phyloP scores from a whole-genome alignment of 2,113 vertebrate genomes.

The Prietella phreatophila region DNA sequence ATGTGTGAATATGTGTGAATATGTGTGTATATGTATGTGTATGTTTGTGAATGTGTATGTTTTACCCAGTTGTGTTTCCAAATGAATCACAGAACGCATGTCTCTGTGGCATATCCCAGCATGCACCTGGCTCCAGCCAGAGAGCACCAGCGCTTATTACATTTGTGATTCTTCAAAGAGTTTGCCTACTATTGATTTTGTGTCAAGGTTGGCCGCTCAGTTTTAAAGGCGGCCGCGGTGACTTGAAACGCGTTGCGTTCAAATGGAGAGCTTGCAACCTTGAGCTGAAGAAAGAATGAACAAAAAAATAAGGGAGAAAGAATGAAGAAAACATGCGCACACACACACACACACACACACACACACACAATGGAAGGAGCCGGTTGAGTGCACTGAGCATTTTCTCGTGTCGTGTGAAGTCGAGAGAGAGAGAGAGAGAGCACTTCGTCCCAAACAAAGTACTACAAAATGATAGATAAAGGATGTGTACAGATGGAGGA shows the following conservation, averaged over 20 bases:
- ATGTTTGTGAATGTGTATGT: background rate
- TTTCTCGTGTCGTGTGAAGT: background rate
- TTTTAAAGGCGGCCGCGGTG: constrained; percentile 77
- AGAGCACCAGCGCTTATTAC: constrained; percentile 76
- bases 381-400: constrained; percentile 10
- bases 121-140: constrained; percentile 49
- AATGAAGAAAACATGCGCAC: constrained; percentile 40
- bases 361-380: background rate
- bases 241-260: constrained; percentile 72
- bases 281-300: constrained; percentile 68
- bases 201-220: constrained; percentile 80
- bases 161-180: constrained; percentile 84
- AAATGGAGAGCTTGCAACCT: constrained; percentile 75
- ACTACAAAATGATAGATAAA: constrained; percentile 39
- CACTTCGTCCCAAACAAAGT: constrained; percentile 36
- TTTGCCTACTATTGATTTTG: constrained; percentile 83
- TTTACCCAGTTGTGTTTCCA: constrained; percentile 7
- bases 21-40: background rate
- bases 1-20: too few species aligned
- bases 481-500: background rate
- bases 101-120: constrained; percentile 41
- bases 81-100: constrained; percentile 24
- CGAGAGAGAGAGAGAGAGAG: background rate
- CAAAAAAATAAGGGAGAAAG: constrained; percentile 65
- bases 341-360: background rate